Percentiles rank a stretch among this genome's conserved stretches.
These are phyloP conservation scores for Phorcus lineatus DNA, from an alignment of 2,888 invertebrate genomes.

Conservation along the genomic window DNA sequence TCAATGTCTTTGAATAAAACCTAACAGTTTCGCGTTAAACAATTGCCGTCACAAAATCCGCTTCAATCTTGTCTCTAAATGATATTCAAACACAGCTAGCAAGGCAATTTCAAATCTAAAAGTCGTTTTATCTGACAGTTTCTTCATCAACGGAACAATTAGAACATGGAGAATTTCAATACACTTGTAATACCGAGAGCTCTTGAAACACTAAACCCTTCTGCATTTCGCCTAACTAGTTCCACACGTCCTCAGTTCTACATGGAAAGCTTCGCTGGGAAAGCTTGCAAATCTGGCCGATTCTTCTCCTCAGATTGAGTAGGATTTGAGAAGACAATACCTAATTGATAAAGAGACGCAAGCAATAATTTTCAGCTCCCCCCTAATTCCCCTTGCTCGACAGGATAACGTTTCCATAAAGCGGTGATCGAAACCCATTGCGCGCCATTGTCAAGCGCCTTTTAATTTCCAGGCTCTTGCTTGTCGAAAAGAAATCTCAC, in stretches of 20 bases:
- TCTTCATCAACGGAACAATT: slow-evolving; percentile 6
- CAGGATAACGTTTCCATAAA: slow-evolving; percentile 21
- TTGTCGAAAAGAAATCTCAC: slow-evolving; percentile 28
- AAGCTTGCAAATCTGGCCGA: slow-evolving; percentile 22
- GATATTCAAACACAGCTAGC: too few species aligned
- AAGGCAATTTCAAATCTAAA: not conserved
- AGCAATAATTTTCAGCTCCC: slow-evolving; percentile 22
- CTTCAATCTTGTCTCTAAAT: too few species aligned
- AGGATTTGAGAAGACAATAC: slow-evolving; percentile 17
- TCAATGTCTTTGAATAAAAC: too few species aligned
- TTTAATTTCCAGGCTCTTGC: slow-evolving; percentile 26
- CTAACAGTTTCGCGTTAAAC: too few species aligned
- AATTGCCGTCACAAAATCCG: too few species aligned
- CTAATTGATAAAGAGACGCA: slow-evolving; percentile 25
- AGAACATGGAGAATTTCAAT: slow-evolving; percentile 10
- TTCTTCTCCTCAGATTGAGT: slow-evolving; percentile 2
- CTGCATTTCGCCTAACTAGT: not conserved
- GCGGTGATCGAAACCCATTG: slow-evolving; percentile 24
- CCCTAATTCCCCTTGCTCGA: slow-evolving; percentile 23
- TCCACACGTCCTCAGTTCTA: not conserved
- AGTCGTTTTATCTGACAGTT: slow-evolving; percentile 4
- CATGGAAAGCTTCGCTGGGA: slow-evolving; percentile 10
- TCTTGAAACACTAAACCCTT: not conserved
- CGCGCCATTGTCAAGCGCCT: slow-evolving; percentile 18
- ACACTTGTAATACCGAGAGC: slow-evolving; percentile 1